phyloP scores from a whole-genome alignment of 2,888 invertebrate genomes.

The Troides oblongomaculatus region DNA sequence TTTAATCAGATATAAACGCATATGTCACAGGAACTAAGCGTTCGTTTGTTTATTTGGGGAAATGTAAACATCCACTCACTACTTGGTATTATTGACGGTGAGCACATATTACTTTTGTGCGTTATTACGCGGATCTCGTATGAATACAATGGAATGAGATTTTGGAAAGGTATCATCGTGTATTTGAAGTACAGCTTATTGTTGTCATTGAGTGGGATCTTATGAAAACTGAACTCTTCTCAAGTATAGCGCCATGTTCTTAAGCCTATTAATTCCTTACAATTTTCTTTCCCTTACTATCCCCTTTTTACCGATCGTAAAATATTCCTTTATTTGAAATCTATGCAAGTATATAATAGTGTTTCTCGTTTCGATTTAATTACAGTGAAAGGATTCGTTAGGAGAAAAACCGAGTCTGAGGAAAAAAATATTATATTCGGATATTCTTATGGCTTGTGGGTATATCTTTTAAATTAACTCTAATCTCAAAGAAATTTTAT shows the following conservation, averaged over 20 bases:
- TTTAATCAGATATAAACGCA: neutral
- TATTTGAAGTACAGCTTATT: slow-evolving; percentile 14
- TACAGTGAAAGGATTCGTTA: too few species aligned
- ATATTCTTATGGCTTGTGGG: too few species aligned
- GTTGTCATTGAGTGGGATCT: slow-evolving; percentile 21
- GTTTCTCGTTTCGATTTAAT: too few species aligned
- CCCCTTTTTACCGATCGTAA: neutral
- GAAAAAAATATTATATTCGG: too few species aligned
- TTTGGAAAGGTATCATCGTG: slow-evolving; percentile 23
- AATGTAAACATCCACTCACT: slow-evolving; percentile 30
- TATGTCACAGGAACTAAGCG: slow-evolving; percentile 33
- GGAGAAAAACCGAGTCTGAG: too few species aligned
- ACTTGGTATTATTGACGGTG: slow-evolving; percentile 24
- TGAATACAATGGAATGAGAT: slow-evolving; percentile 24
- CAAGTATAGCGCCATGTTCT: slow-evolving; percentile 43
- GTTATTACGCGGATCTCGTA: slow-evolving; percentile 31
- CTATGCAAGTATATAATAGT: too few species aligned
- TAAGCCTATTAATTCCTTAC: slow-evolving; percentile 1
- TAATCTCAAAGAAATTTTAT: too few species aligned
- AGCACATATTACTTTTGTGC: slow-evolving; percentile 31
- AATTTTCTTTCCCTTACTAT: neutral
- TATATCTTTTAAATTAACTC: too few species aligned
- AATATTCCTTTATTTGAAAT: neutral
- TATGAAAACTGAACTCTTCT: slow-evolving; percentile 46
- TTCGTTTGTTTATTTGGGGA: slow-evolving; percentile 27